A percentile compares a stretch with the other conserved stretches of the same genome.
phyloP scores from a whole-genome alignment of 2,797 vertebrate genomes.

The Lateolabrax maculatus region DNA sequence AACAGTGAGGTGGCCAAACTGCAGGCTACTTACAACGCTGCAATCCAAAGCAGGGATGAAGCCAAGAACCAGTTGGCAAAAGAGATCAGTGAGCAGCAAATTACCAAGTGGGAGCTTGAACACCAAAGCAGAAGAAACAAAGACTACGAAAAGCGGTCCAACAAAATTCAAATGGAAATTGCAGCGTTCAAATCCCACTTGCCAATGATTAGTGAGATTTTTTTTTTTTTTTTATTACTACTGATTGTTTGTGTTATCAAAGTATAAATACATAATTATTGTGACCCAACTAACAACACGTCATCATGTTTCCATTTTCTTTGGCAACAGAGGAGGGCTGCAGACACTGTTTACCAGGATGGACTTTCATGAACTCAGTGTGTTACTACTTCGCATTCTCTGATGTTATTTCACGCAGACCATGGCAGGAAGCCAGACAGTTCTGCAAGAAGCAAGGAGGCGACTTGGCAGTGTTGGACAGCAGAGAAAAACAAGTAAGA shows the following conservation, averaged over 20 bases:
- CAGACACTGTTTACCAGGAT: conserved; percentile 77
- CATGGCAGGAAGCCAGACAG: conserved; percentile 67
- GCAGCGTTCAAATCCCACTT: conserved; percentile 62
- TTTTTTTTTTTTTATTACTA: not conserved
- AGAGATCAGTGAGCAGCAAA: conserved; percentile 27
- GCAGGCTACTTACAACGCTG: conserved; percentile 51
- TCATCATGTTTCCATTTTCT: conserved; percentile 20
- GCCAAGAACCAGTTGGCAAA: conserved; percentile 51
- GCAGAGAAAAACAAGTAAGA: conserved; percentile 72
- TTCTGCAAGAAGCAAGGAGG: conserved; percentile 65
- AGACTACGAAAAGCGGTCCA: conserved; percentile 28
- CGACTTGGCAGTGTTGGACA: conserved; percentile 73
- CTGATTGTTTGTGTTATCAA: not conserved
- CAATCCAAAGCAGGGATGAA: conserved; percentile 42
- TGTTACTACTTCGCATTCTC: conserved; percentile 75
- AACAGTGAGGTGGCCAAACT: conserved; percentile 66
- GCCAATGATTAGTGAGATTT: conserved; percentile 64
- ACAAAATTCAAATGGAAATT: conserved; percentile 44
- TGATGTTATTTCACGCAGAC: not conserved
- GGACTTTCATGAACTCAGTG: conserved; percentile 60
- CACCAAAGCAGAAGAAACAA: conserved; percentile 44
- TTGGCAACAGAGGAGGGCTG: conserved; percentile 74
- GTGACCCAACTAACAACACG: not conserved
- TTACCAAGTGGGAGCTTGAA: conserved; percentile 66
- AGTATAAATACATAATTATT: not conserved